Evolutionary conservation across 2,797 vertebrate species (phyloP).

Genomic region (Xenops minutus): DNA sequence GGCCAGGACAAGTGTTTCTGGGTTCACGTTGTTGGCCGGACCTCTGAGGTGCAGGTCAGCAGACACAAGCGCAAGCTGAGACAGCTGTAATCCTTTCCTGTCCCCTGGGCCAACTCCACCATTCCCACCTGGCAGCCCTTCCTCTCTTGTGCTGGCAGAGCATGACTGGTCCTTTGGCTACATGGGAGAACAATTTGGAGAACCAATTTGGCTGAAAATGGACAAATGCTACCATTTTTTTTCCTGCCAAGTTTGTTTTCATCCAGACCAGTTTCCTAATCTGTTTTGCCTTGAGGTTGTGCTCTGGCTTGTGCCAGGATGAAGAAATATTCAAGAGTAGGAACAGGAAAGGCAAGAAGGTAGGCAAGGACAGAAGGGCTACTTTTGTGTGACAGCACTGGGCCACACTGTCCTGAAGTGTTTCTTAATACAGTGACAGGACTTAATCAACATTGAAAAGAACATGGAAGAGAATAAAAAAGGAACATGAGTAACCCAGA

Average conservation of each 20-base stretch:
- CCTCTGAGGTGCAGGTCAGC: background rate
- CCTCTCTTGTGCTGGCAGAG: background rate
- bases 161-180: background rate
- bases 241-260: background rate
- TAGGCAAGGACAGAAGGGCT: background rate
- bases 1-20: background rate
- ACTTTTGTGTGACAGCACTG: background rate
- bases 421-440: background rate
- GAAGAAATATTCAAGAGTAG: background rate
- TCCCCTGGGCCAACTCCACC: background rate
- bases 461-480: background rate
- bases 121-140: accelerated
- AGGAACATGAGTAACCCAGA: background rate
- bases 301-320: background rate
- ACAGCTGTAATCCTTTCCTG: background rate
- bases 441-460: background rate
- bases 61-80: background rate
- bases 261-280: background rate
- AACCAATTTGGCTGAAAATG: background rate
- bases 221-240: background rate
- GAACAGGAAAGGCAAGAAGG: background rate
- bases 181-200: background rate
- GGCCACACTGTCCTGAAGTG: background rate
- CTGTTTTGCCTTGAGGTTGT: background rate
- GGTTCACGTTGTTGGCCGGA: background rate